A percentile compares a stretch with the other conserved stretches of the same genome.
phyloP scores from a whole-genome alignment of 1,140 invertebrate genomes.

The Delia radicum region DNA sequence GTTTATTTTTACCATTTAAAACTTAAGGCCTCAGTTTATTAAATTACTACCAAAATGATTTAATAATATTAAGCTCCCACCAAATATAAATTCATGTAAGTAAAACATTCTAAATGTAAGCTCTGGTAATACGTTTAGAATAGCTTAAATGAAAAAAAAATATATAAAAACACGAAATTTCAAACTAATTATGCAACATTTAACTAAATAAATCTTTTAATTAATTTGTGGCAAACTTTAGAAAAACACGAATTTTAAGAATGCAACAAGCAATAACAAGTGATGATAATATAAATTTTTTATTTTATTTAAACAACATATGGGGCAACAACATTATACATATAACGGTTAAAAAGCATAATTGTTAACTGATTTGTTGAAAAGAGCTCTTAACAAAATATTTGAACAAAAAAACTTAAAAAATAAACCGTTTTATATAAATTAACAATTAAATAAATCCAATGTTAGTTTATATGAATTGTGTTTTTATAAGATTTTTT shows the following conservation, averaged over 20 bases:
- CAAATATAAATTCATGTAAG: too few relatives aligned
- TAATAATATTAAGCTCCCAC: too few relatives aligned
- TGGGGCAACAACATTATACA: neutral
- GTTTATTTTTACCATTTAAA: too few relatives aligned
- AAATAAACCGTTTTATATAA: neutral
- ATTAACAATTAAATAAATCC: neutral
- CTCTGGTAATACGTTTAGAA: too few relatives aligned
- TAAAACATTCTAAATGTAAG: too few relatives aligned
- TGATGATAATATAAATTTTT: neutral
- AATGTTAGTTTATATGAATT: neutral
- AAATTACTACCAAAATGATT: neutral
- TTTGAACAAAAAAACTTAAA: neutral
- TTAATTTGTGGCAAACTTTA: neutral
- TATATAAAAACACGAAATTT: neutral
- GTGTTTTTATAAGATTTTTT: neutral
- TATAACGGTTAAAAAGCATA: neutral
- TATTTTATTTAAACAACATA: neutral
- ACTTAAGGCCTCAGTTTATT: neutral
- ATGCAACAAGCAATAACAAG: neutral
- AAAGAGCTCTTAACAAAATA: neutral
- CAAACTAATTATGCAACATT: neutral
- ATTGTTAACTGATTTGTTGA: slow-evolving; percentile 4
- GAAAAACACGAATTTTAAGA: neutral
- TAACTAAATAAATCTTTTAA: neutral
- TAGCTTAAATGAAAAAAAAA: too few relatives aligned